Base-by-base conservation (phyloP, 2,888 invertebrate genomes). In the Plebejus argus region DNA sequence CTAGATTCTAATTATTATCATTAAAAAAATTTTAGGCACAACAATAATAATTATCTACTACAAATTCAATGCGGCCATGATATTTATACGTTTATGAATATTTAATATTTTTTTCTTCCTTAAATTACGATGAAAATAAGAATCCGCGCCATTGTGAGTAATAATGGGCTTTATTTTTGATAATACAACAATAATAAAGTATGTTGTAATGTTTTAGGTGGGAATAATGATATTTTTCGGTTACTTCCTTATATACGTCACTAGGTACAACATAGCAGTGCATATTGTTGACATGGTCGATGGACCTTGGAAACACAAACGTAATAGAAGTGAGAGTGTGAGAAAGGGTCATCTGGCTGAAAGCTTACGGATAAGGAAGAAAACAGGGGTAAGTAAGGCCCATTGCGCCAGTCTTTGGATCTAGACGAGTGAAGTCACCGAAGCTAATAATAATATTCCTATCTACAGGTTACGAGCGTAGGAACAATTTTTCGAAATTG, bases 211-310 rank as follows among this genome's bases (percentile, higher is more conserved):
- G 80, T 87, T 86, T 49, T 83, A 89, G 89, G 88, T 92, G 76
- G 87, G 96, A 91, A 94, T 86, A 87, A 96, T 91, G 91, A 96
- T 86, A 84, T 96, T 87, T 94, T 94, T 82, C 87, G 96, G 85
- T 10, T 96, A 82, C 91, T 95, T 90, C 86, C 93, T 84, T 83
- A 86, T 89, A 72, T 92, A 91, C 80, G 79, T 91, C 7, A 90
- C 92, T 2, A 88, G 93, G 23, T 90, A 92, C 81, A 91, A 92
- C 78, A 80, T 94, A n/a, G 92, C 93, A 81, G 93, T 93, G 3
- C 93, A 94, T 79, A 91, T 93, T 58, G 87, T 94, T 12, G 93
- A 90, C 71, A 93, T 94, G 90, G 86, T 90, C 1, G 88, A 88
- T 76, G 82, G 88, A 58, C 82, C 85, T 20, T 85, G 84, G 58